Evolutionary conservation across 2,888 invertebrate genomes (phyloP).

Genomic region (Amiota mariae): DNA sequence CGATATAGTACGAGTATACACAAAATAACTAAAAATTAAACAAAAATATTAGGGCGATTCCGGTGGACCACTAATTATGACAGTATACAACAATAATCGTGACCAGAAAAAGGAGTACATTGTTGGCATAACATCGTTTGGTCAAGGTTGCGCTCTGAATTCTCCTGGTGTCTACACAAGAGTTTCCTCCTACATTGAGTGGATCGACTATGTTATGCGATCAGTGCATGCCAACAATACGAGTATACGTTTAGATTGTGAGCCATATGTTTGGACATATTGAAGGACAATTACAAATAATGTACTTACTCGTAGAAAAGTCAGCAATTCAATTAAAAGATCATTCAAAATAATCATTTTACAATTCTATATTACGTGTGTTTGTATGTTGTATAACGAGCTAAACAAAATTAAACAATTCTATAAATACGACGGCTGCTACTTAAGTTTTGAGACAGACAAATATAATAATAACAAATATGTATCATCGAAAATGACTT

Average conservation of each 20-base stretch:
- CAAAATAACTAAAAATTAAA: not conserved
- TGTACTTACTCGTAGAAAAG: no score
- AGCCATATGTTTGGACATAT: no score
- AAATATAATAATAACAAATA: no score
- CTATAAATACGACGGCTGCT: no score
- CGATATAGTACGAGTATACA: not conserved
- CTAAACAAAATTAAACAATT: no score
- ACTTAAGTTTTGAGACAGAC: no score
- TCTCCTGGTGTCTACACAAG: slow-evolving; percentile 42
- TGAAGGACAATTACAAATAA: no score
- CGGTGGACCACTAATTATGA: slow-evolving; percentile 23
- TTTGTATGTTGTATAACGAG: no score
- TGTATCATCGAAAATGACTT: no score
- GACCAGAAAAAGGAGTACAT: slow-evolving; percentile 35
- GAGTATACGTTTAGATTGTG: no score
- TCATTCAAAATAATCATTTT: not conserved
- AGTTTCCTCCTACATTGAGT: slow-evolving; percentile 39
- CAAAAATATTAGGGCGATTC: slow-evolving; percentile 10
- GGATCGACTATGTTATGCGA: slow-evolving; percentile 34
- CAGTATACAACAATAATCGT: slow-evolving; percentile 16
- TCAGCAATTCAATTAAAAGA: not conserved
- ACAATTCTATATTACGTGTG: no score
- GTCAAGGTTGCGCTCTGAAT: slow-evolving; percentile 41
- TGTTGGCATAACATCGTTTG: slow-evolving; percentile 52
- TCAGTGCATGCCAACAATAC: not conserved